Percentiles rank a stretch among this genome's conserved stretches.
Conservation (phyloP, 1,140 invertebrate species). For the Drosophila watanabei region DNA sequence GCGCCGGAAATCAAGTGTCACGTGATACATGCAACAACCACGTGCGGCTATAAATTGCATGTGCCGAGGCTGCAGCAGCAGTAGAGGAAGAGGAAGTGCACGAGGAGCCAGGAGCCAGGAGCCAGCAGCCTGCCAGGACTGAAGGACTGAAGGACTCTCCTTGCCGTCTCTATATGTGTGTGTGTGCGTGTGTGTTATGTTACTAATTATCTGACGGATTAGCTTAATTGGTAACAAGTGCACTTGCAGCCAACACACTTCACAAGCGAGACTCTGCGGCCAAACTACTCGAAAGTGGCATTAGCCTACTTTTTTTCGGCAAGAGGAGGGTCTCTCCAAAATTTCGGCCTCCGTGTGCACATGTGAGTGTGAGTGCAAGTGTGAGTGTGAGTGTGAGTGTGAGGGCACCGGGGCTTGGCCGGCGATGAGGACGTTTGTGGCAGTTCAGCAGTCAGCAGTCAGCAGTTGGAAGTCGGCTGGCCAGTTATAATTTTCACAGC, state of each 20-base stretch:
- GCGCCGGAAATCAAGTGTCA: constrained; percentile 81
- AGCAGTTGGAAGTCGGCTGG: constrained; percentile 17
- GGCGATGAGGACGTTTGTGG: constrained; percentile 58
- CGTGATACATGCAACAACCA: constrained; percentile 83
- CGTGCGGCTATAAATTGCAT: constrained; percentile 82
- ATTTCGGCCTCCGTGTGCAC: constrained; percentile 49
- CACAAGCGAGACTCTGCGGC: constrained; percentile 75
- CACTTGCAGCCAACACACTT: constrained; percentile 80
- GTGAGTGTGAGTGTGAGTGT: not conserved
- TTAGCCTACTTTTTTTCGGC: constrained; percentile 73
- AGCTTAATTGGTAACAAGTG: constrained; percentile 84
- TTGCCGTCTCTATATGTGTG: constrained; percentile 12
- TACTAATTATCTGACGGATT: constrained; percentile 84
- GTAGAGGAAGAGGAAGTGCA: constrained; percentile 26
- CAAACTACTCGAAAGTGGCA: constrained; percentile 79
- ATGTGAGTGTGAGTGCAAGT: constrained; percentile 1
- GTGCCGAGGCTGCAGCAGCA: constrained; percentile 68
- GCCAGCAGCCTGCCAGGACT: constrained; percentile 28
- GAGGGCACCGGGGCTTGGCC: constrained; percentile 45
- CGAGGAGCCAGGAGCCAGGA: constrained; percentile 25
- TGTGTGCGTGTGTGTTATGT: constrained; percentile 73
- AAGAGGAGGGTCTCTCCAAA: constrained; percentile 41
- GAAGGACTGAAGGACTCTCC: constrained; percentile 43
- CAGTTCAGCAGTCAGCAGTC: constrained; percentile 40
- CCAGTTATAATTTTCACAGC: constrained; percentile 76